These are phyloP conservation scores for Muntiacus reevesi DNA, from an alignment of 2,113 vertebrate genomes.

Conservation along the genomic window DNA sequence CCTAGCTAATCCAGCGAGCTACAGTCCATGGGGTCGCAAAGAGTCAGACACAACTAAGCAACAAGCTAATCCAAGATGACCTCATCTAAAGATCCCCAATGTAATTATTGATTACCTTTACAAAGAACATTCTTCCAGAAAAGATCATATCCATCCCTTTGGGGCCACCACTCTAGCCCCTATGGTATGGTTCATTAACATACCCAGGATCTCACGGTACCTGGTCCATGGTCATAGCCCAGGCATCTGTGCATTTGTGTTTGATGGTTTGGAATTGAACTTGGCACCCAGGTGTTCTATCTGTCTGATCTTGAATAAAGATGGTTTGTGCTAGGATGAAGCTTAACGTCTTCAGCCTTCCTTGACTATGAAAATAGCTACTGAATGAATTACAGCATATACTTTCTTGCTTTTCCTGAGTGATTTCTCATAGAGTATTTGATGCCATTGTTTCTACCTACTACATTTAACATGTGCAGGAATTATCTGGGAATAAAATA, in stretches of 20 bases:
- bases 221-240: background rate
- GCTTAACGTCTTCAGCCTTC: background rate
- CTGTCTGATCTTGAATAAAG: background rate
- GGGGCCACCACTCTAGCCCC: background rate
- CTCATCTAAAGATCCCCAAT: background rate
- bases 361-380: background rate
- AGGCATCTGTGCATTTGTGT: background rate
- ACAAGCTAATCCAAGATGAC: background rate
- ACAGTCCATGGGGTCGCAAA: background rate
- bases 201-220: background rate
- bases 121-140: background rate
- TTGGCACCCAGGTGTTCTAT: background rate
- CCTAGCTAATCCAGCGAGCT: background rate
- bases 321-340: background rate
- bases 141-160: background rate
- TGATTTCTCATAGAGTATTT: slow-evolving; percentile 4
- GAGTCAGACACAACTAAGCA: background rate
- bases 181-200: fast-evolving
- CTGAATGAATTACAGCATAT: background rate
- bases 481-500: background rate
- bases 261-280: background rate
- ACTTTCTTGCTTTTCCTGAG: background rate
- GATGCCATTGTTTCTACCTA: background rate
- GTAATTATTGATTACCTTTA: background rate
- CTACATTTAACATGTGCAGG: background rate